Evolutionary conservation across 1,140 invertebrate species (phyloP).

Genomic region (Drosophila subobscura): DNA sequence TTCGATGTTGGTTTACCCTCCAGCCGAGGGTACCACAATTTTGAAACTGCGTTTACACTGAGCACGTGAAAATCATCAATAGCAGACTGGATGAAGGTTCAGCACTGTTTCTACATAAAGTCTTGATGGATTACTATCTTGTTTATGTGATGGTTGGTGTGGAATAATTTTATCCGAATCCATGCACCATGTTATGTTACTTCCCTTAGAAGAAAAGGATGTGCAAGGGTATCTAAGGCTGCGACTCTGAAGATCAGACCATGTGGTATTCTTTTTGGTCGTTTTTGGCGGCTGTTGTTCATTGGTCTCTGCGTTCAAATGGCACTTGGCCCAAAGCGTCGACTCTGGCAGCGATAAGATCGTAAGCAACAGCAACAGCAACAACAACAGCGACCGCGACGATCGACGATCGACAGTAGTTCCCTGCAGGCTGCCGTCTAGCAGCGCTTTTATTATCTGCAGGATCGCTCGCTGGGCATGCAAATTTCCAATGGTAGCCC

Average conservation of each 20-base stretch:
- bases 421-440: constrained; percentile 37
- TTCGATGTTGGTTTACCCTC: constrained; percentile 30
- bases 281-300: constrained; percentile 32
- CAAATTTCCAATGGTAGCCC: constrained; percentile 76
- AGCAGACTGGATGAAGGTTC: no score
- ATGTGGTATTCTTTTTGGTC: constrained; percentile 21
- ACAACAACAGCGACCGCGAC: constrained; percentile 7
- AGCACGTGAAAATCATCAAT: no score
- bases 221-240: no score
- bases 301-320: constrained; percentile 76
- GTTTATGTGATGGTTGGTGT: no score
- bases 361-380: constrained; percentile 51
- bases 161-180: no score
- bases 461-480: constrained; percentile 78
- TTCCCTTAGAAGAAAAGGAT: no score
- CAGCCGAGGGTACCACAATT: no score
- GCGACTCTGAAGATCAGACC: not conserved
- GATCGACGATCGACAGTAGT: constrained; percentile 38
- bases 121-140: no score
- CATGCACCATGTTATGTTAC: no score
- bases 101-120: no score
- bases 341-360: constrained; percentile 76
- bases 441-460: constrained; percentile 75
- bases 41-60: no score
- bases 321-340: constrained; percentile 77